Base-by-base conservation (phyloP, 2,888 invertebrate species). In the Drosophila neotestacea region DNA sequence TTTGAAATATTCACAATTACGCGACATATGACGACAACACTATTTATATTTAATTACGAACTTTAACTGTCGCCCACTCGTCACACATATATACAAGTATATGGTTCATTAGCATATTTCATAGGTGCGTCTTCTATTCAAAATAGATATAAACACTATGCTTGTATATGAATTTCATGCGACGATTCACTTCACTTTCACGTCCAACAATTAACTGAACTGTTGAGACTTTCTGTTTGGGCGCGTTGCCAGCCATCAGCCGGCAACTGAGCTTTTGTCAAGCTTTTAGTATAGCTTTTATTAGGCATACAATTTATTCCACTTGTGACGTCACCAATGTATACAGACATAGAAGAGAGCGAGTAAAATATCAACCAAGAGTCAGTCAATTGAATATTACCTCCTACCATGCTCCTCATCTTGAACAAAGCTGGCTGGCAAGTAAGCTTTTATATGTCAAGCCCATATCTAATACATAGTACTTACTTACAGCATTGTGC, bases 181-280 rank as follows among this genome's bases (percentile, higher is more conserved):
- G 59, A 55, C 63, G 51, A 27, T 28, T n/a, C n/a, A n/a, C n/a
- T 50, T 34, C 61, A n/a, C 30, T 9, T 7, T n/a, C 34, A 56
- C 61, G 65, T 47, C 41, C 62, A 16, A 47, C 34, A 38, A 50
- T 50, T 55, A 42, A 74, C 74, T 74, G 70, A 74, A 27, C 28
- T n/a, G 7, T 0, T 7, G 27, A 38, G 44, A 44, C 42, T 52
- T 42, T 70, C 28, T 63, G 51, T 61, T 50, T 47, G 9, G 13
- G 34, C 16, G 38, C 51, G 6, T 13, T 42, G 41, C 39, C 67
- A 69, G 48, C n/a, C 28, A 30, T 50, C 59, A 51, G 36, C 68
- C 67, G 61, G 54, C 46, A 59, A 46, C 6, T 27, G 22, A 73
- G 50, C 46, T 32, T 48, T 16, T 34, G 7, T 4, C 0, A 38